phyloP scores from a whole-genome alignment of 2,113 vertebrate genomes.

The Polypterus senegalus region DNA sequence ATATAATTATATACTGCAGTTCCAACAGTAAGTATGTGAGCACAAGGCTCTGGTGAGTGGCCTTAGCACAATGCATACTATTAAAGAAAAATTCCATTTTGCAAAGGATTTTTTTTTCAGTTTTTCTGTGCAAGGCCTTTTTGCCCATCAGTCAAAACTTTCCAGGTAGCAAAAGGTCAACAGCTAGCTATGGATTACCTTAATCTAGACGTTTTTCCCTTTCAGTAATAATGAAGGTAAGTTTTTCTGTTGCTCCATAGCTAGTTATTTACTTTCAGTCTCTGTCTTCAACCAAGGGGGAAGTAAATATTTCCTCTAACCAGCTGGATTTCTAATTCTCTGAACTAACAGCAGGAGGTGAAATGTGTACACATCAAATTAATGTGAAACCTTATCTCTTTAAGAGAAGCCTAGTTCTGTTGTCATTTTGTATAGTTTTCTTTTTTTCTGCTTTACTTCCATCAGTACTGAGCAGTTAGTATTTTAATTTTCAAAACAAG shows the following conservation, averaged over 20 bases:
- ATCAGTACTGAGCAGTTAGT: no score
- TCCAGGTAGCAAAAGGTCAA: constrained; percentile 34
- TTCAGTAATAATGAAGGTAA: constrained; percentile 22
- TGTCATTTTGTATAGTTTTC: no score
- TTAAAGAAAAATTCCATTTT: constrained; percentile 33
- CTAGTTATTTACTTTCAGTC: constrained; percentile 36
- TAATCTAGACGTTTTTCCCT: constrained; percentile 29
- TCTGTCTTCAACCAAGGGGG: no score
- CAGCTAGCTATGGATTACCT: constrained; percentile 61
- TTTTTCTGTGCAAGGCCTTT: constrained; percentile 77
- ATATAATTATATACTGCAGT: constrained; percentile 83
- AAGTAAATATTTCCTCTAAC: no score
- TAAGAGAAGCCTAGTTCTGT: no score
- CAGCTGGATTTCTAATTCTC: no score
- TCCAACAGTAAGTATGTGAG: constrained; percentile 77
- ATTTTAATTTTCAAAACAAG: neutral
- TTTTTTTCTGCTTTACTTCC: no score
- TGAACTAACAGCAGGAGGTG: no score
- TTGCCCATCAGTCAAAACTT: constrained; percentile 33
- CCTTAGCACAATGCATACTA: constrained; percentile 61
- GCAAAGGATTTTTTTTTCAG: constrained; percentile 31
- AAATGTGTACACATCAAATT: no score
- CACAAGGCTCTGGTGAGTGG: constrained; percentile 79
- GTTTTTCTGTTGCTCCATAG: constrained; percentile 55
- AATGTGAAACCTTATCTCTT: no score